Evolutionary conservation across 1,140 invertebrate species (phyloP).

Genomic region (Liolophura sinensis): DNA sequence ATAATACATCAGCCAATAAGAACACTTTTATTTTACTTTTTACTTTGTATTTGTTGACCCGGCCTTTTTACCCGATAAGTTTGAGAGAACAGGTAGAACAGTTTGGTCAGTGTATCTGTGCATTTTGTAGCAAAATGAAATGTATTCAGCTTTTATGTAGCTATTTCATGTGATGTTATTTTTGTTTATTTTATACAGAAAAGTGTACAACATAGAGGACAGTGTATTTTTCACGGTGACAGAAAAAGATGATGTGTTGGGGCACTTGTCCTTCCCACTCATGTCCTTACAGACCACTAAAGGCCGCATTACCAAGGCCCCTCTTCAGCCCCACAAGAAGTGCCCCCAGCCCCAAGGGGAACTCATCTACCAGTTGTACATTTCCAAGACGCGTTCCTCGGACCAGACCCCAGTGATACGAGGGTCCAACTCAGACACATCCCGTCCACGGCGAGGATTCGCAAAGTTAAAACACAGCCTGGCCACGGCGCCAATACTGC

Average conservation of each 20-base stretch:
- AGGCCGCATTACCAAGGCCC: constrained; percentile 29
- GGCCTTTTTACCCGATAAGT: too few species aligned
- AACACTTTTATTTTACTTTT: too few species aligned
- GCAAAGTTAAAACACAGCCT: constrained; percentile 29
- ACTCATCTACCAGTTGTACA: constrained; percentile 47
- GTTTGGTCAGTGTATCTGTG: too few species aligned
- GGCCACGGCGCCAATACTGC: constrained; percentile 15
- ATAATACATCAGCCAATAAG: too few species aligned
- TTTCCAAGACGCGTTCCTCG: constrained; percentile 38
- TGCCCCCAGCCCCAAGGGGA: constrained; percentile 45
- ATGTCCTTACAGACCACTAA: constrained; percentile 32
- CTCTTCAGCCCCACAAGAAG: constrained; percentile 51
- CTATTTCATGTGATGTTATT: not conserved
- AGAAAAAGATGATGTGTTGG: constrained; percentile 52
- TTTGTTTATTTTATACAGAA: constrained; percentile 29
- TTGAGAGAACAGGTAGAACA: too few species aligned
- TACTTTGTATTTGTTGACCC: too few species aligned
- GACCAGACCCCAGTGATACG: constrained; percentile 11
- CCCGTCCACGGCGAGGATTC: constrained; percentile 25
- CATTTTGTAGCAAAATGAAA: too few species aligned
- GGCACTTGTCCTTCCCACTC: constrained; percentile 45
- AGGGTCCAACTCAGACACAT: constrained; percentile 1
- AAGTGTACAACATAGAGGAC: constrained; percentile 34
- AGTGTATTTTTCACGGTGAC: constrained; percentile 51
- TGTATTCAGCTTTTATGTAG: too few species aligned